Percentiles rank a stretch among this genome's conserved stretches.
Conservation (phyloP, 1,140 invertebrate species). For the Drosophila ficusphila region DNA sequence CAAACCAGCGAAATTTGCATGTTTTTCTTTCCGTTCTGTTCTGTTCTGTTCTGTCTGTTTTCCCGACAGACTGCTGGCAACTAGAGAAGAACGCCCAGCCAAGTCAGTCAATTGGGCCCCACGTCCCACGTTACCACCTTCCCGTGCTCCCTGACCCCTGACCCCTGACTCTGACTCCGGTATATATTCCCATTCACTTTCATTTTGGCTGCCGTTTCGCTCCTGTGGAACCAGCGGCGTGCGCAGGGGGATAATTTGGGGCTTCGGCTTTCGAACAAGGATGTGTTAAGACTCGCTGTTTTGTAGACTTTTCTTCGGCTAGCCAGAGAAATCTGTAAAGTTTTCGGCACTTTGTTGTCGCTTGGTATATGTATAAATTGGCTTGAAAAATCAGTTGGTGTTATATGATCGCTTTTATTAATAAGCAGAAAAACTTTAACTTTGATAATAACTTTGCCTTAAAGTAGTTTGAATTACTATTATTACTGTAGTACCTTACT, state of each 20-base stretch:
- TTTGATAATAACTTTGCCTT: no score
- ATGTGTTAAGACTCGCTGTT: neutral
- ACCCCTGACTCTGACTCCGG: conserved; percentile 8
- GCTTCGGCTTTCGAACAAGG: neutral
- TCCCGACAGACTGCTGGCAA: conserved; percentile 43
- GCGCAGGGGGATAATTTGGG: neutral
- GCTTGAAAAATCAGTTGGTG: no score
- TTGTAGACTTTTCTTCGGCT: neutral
- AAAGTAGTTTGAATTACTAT: no score
- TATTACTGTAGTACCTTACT: no score
- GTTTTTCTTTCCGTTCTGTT: conserved; percentile 60
- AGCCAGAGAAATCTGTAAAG: neutral
- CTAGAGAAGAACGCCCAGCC: conserved; percentile 46
- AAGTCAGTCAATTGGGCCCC: conserved; percentile 74
- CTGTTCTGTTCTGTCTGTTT: conserved; percentile 37
- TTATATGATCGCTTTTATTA: no score
- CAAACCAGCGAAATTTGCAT: conserved; percentile 63
- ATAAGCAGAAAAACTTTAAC: no score
- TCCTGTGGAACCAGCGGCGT: conserved; percentile 11
- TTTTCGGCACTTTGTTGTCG: no score
- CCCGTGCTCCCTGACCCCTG: conserved; percentile 11
- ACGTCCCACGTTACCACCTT: conserved; percentile 8
- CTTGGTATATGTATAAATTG: no score
- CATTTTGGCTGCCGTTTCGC: conserved; percentile 61
- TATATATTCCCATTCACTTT: conserved; percentile 66